These are phyloP conservation scores for Diorhabda elongata DNA, from an alignment of 1,140 invertebrate species.

Conservation along the genomic window DNA sequence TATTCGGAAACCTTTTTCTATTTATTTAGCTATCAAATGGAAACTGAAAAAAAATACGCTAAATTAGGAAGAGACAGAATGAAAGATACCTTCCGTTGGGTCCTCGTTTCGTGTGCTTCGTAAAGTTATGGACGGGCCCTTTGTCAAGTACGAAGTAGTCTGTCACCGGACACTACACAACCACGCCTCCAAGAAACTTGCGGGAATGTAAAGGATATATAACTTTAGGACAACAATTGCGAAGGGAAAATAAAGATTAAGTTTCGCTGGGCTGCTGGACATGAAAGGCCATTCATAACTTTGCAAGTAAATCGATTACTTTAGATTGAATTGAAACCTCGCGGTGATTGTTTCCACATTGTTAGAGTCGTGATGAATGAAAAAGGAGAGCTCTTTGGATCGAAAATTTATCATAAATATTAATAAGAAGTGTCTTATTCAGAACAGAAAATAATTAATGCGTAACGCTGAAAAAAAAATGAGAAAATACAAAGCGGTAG, in stretches of 20 bases:
- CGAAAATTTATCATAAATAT: too few relatives aligned
- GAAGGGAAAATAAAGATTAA: background rate
- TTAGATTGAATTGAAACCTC: too few relatives aligned
- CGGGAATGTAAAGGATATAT: slow-evolving; percentile 11
- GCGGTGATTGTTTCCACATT: too few relatives aligned
- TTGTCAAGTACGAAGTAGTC: slow-evolving; percentile 18
- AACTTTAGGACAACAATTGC: background rate
- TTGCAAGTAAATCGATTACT: background rate
- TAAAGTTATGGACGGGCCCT: slow-evolving; percentile 17
- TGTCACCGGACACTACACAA: slow-evolving; percentile 17
- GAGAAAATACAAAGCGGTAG: too few relatives aligned
- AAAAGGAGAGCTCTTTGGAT: too few relatives aligned
- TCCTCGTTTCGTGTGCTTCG: slow-evolving; percentile 5
- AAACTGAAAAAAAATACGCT: slow-evolving; percentile 11
- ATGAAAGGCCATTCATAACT: background rate
- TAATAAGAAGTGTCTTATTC: too few relatives aligned
- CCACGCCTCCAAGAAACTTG: slow-evolving; percentile 18
- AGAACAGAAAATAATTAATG: too few relatives aligned
- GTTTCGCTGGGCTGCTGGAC: background rate
- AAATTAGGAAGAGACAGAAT: slow-evolving; percentile 12
- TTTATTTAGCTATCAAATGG: slow-evolving; percentile 6
- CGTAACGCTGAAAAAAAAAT: too few relatives aligned
- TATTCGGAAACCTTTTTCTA: slow-evolving; percentile 2
- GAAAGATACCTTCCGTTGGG: slow-evolving; percentile 9
- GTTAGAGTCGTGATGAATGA: too few relatives aligned